Evolutionary conservation across 2,797 vertebrate species (phyloP).

Genomic region (Hyperoplus lanceolatus): DNA sequence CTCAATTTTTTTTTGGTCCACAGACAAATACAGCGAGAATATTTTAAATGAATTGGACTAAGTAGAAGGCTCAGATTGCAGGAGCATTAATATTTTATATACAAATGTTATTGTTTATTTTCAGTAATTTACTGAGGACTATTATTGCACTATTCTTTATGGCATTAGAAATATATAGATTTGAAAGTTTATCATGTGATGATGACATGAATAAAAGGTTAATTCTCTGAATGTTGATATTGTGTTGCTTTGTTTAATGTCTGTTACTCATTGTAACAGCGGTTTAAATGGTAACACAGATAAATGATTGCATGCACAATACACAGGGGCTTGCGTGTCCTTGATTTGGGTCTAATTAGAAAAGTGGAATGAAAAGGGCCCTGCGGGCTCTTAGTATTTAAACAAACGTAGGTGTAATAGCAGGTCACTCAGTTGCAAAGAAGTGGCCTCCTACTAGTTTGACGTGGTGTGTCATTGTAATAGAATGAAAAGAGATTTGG

Average conservation of each 20-base stretch:
- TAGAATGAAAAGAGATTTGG: neutral
- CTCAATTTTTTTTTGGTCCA: neutral
- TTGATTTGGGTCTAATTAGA: conserved; percentile 77
- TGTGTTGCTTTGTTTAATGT: conserved; percentile 2
- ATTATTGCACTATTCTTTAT: neutral
- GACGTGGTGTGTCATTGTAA: conserved; percentile 6
- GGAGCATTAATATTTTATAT: neutral
- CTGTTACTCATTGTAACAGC: conserved; percentile 26
- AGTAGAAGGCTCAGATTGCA: neutral
- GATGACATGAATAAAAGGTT: neutral
- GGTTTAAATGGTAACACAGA: conserved; percentile 50
- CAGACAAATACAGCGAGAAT: neutral
- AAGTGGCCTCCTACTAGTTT: conserved; percentile 47
- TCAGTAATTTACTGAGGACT: too few relatives aligned
- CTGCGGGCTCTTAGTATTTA: conserved; percentile 81
- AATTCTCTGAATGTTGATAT: conserved; percentile 1
- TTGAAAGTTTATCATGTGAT: neutral
- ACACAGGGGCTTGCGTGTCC: conserved; percentile 73
- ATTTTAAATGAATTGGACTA: neutral
- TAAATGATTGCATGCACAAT: conserved; percentile 42
- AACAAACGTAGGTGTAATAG: conserved; percentile 83
- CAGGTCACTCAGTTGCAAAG: conserved; percentile 70
- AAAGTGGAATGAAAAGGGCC: conserved; percentile 71
- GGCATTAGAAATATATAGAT: neutral
- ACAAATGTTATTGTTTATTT: neutral